Evolutionary conservation across 2,797 vertebrate species (phyloP).

Genomic region (Lophius americanus): DNA sequence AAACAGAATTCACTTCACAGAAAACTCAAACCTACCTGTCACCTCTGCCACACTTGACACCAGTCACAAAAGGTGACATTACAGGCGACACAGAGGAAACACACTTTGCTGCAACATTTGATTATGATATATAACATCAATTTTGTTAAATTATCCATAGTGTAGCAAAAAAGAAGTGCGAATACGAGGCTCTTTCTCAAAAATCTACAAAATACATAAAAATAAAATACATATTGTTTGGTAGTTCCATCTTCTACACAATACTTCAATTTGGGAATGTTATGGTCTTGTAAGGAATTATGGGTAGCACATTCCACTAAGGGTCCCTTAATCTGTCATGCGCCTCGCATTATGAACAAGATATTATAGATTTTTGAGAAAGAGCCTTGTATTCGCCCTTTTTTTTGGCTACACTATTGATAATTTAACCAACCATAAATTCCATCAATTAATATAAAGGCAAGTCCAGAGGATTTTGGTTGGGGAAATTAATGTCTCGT

Average conservation of each 20-base stretch:
- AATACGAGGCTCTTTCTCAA: background rate
- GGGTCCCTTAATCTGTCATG: slow-evolving; percentile 20
- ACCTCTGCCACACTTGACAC: background rate
- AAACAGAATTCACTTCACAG: too few species aligned
- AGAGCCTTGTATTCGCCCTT: too few species aligned
- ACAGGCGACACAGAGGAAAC: background rate
- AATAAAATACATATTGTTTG: background rate
- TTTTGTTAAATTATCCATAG: too few species aligned
- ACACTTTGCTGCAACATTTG: background rate
- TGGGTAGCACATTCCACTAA: background rate
- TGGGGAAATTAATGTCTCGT: too few species aligned
- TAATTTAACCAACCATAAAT: too few species aligned
- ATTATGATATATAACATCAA: background rate
- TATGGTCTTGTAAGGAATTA: background rate
- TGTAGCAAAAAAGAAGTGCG: too few species aligned
- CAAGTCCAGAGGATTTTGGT: too few species aligned
- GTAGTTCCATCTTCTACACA: background rate
- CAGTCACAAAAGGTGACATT: background rate
- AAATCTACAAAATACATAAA: too few species aligned
- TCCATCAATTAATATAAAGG: too few species aligned
- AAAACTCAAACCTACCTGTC: background rate
- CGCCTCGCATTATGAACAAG: slow-evolving; percentile 11
- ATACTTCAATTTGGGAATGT: background rate
- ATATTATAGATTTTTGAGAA: too few species aligned
- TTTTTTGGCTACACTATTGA: too few species aligned